These are phyloP conservation scores for Pseudochaenichthys georgianus DNA, from an alignment of 2,797 vertebrate species.

Conservation along the genomic window DNA sequence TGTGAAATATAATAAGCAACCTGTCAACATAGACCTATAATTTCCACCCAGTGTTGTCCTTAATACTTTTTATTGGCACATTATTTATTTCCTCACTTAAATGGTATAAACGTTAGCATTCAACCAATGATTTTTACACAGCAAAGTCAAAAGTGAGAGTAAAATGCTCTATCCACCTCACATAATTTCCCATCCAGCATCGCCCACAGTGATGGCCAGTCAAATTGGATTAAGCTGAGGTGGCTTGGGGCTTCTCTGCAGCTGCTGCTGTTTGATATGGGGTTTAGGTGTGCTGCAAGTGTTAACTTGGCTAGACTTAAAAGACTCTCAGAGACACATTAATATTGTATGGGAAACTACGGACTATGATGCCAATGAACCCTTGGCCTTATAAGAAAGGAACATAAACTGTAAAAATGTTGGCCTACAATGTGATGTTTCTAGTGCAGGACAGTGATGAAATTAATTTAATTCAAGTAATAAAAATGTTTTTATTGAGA, in stretches of 20 bases:
- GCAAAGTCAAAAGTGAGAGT: slow-evolving; percentile 75
- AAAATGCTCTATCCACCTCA: slow-evolving; percentile 82
- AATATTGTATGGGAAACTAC: slow-evolving; percentile 76
- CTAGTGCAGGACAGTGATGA: slow-evolving; percentile 27
- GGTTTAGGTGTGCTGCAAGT: slow-evolving; percentile 87
- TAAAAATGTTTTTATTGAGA: background rate
- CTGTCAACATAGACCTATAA: background rate
- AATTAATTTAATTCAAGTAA: slow-evolving; percentile 20
- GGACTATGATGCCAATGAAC: slow-evolving; percentile 66
- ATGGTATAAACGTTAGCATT: slow-evolving; percentile 49
- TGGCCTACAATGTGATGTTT: slow-evolving; percentile 25
- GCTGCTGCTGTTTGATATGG: slow-evolving; percentile 87
- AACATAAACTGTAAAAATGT: slow-evolving; percentile 43
- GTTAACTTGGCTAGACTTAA: slow-evolving; percentile 84
- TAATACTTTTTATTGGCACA: slow-evolving; percentile 24
- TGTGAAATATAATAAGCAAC: slow-evolving; percentile 2
- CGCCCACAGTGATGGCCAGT: slow-evolving; percentile 87
- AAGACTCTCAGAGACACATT: slow-evolving; percentile 78
- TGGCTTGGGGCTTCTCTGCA: slow-evolving; percentile 85
- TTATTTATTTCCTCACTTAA: slow-evolving; percentile 55
- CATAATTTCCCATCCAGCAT: slow-evolving; percentile 84
- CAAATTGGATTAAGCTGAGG: slow-evolving; percentile 88
- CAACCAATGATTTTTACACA: slow-evolving; percentile 66
- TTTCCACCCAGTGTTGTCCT: slow-evolving; percentile 1
- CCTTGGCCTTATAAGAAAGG: slow-evolving; percentile 65